These are phyloP conservation scores for Hydrophis major DNA, from an alignment of 2,797 vertebrate species.

Conservation along the genomic window DNA sequence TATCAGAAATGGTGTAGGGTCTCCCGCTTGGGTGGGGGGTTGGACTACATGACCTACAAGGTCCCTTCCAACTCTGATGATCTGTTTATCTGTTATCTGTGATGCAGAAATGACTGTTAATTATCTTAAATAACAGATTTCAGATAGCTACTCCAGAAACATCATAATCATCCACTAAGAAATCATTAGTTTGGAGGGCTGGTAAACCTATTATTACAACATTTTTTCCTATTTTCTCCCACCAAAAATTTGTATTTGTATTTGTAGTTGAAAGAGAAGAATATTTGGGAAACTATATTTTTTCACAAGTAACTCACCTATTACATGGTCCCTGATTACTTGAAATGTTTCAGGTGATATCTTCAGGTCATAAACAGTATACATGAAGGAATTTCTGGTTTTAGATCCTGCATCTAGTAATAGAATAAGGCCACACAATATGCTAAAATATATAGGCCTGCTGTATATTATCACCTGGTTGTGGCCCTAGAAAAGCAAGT, in stretches of 20 bases:
- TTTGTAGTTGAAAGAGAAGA: neutral
- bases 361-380: conserved; percentile 86
- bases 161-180: neutral
- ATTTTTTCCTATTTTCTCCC: neutral
- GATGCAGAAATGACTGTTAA: neutral
- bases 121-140: neutral
- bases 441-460: conserved; percentile 93
- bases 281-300: neutral
- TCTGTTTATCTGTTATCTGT: no score
- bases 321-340: conserved; percentile 81
- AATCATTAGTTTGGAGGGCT: neutral
- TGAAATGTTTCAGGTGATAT: conserved; percentile 81
- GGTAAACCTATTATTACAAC: neutral
- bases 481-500: conserved; percentile 81
- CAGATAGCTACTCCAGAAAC: neutral
- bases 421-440: conserved; percentile 94
- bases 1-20: no score
- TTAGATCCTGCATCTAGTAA: conserved; percentile 87
- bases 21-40: no score
- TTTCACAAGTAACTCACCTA: conserved; percentile 77
- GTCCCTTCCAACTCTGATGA: no score
- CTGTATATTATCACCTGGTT: conserved; percentile 96
- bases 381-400: conserved; percentile 79
- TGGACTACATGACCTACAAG: no score
- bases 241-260: neutral